A percentile compares a stretch with the other conserved stretches of the same genome.
Evolutionary conservation across 2,797 vertebrate species (phyloP).

Genomic region (Sciaenops ocellatus): DNA sequence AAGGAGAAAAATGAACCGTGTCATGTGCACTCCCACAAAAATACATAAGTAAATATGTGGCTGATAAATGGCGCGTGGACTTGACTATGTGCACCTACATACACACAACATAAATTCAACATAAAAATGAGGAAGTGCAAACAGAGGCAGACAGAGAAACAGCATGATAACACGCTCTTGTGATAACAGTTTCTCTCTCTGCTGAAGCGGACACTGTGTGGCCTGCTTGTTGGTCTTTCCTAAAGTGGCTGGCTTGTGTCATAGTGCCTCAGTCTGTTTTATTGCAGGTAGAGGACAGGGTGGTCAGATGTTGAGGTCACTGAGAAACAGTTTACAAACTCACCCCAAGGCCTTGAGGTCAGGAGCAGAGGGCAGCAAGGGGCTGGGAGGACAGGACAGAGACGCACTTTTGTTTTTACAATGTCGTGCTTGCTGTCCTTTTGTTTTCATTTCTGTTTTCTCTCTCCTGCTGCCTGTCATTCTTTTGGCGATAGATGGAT

Average conservation of each 20-base stretch:
- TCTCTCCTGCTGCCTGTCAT: background rate
- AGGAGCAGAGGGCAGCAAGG: conserved; percentile 54
- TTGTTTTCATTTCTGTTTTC: background rate
- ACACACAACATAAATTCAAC: conserved; percentile 40
- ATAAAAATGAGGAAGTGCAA: conserved; percentile 49
- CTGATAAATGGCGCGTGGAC: conserved; percentile 41
- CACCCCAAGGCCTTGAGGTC: conserved; percentile 50
- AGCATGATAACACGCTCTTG: conserved; percentile 19
- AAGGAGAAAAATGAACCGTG: conserved; percentile 44
- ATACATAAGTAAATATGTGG: conserved; percentile 39
- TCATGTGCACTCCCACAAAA: conserved; percentile 50
- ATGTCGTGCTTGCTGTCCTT: conserved; percentile 13
- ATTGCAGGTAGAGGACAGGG: conserved; percentile 45
- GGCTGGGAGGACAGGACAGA: conserved; percentile 53
- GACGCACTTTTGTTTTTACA: conserved; percentile 42
- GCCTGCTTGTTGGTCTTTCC: conserved; percentile 21
- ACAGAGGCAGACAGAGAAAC: conserved; percentile 40
- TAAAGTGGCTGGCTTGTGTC: conserved; percentile 5
- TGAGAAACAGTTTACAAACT: conserved; percentile 58
- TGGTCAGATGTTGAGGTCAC: conserved; percentile 60
- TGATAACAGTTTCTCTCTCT: conserved; percentile 36
- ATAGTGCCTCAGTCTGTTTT: conserved; percentile 36
- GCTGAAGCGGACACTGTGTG: background rate
- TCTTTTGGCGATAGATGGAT: background rate
- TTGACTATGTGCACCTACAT: conserved; percentile 20